Percentiles rank a stretch among this genome's conserved stretches.
Conservation (phyloP, 2,888 invertebrate genomes). For the Stenchaetothrips biformis region DNA sequence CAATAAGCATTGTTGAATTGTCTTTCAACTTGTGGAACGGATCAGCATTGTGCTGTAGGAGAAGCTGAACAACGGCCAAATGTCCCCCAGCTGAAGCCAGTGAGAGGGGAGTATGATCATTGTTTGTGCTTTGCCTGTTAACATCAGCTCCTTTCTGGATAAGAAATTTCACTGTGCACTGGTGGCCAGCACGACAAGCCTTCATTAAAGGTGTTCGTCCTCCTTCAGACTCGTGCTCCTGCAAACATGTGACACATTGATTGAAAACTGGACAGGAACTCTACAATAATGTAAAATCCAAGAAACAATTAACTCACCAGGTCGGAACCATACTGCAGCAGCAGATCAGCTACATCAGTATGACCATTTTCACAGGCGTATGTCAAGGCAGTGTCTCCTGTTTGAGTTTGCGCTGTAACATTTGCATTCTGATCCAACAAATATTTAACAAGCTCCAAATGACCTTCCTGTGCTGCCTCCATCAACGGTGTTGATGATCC, state of each 20-base stretch:
- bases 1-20: constrained; percentile 96
- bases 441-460: constrained; percentile 85
- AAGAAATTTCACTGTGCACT: constrained; percentile 93
- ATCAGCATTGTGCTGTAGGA: constrained; percentile 88
- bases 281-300: background rate
- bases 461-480: constrained; percentile 98
- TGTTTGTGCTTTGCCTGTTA: constrained; percentile 84
- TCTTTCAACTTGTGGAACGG: constrained; percentile 96
- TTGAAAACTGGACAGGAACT: constrained; percentile 1
- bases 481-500: constrained; percentile 95
- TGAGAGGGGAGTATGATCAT: constrained; percentile 95
- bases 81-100: constrained; percentile 96
- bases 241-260: constrained; percentile 35
- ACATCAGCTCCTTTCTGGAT: constrained; percentile 81
- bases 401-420: constrained; percentile 90
- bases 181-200: constrained; percentile 92
- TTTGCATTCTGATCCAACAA: constrained; percentile 65
- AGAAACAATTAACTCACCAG: constrained; percentile 52
- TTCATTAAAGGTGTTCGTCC: constrained; percentile 98
- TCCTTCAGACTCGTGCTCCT: constrained; percentile 94
- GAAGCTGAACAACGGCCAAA: constrained; percentile 83
- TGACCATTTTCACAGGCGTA: constrained; percentile 99
- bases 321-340: constrained; percentile 85
- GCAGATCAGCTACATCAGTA: constrained; percentile 90
- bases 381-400: constrained; percentile 91